phyloP scores from a whole-genome alignment of 1,140 invertebrate species.

The Drosophila seguyi region DNA sequence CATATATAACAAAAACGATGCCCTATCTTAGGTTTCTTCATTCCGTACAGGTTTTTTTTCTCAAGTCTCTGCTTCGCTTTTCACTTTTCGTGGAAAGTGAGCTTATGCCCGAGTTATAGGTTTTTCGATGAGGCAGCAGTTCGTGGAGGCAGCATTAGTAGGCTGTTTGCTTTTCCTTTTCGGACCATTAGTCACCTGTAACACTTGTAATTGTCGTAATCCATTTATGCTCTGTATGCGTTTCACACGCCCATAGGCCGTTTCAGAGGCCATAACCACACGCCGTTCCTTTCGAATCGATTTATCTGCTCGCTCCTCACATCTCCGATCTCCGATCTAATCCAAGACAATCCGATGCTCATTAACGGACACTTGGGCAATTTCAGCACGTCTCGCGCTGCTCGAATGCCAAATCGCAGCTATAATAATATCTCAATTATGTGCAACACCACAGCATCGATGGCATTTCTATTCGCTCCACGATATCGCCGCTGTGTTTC shows the following conservation, averaged over 20 bases:
- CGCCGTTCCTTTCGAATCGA: conserved; percentile 16
- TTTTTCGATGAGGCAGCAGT: not conserved
- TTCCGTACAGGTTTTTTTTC: not conserved
- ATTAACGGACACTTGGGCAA: conserved; percentile 67
- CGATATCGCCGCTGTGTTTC: conserved; percentile 49
- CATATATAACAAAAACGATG: too few species aligned
- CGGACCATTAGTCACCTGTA: not conserved
- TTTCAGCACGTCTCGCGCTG: conserved; percentile 66
- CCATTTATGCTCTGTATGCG: not conserved
- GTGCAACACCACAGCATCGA: conserved; percentile 49
- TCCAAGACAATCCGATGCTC: conserved; percentile 40
- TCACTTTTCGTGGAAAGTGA: conserved; percentile 16
- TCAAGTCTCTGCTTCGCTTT: not conserved
- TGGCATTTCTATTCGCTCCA: conserved; percentile 61
- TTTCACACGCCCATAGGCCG: not conserved
- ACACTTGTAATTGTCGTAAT: not conserved
- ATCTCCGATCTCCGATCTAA: conserved; percentile 23
- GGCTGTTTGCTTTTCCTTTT: not conserved
- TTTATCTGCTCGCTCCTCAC: conserved; percentile 38
- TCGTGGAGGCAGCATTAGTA: not conserved
- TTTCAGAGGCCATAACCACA: not conserved
- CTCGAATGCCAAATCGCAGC: conserved; percentile 65
- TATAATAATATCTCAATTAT: conserved; percentile 79
- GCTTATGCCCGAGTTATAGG: not conserved
- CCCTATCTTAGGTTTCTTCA: not conserved